A percentile compares a stretch with the other conserved stretches of the same genome.
Evolutionary conservation across 2,113 vertebrate species (phyloP).

Genomic region (Heteronetta atricapilla): DNA sequence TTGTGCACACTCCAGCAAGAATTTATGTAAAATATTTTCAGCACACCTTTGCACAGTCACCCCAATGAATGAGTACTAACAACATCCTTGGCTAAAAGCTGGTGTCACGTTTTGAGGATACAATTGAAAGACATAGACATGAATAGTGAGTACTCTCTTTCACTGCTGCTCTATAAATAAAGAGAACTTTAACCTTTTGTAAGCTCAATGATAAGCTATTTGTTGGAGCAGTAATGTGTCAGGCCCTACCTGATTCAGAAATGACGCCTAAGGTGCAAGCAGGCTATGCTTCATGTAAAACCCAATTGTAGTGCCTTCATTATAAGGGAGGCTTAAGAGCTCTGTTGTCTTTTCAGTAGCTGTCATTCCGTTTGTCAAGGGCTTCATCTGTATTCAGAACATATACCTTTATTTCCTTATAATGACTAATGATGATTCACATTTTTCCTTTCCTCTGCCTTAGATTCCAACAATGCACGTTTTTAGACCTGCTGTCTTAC

Average conservation of each 20-base stretch:
- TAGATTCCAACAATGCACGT: background rate
- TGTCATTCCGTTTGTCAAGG: constrained; percentile 36
- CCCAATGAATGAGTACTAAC: background rate
- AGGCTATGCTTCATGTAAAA: constrained; percentile 44
- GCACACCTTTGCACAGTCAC: background rate
- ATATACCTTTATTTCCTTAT: constrained; percentile 55
- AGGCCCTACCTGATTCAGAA: constrained; percentile 33
- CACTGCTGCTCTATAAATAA: constrained; percentile 24
- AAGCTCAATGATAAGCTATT: constrained; percentile 41
- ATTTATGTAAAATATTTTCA: background rate
- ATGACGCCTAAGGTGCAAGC: constrained; percentile 23
- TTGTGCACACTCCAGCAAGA: background rate
- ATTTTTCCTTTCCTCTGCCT: background rate
- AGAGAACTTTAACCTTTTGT: constrained; percentile 49
- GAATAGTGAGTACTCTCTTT: background rate
- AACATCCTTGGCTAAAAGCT: background rate
- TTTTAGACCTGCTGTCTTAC: constrained; percentile 24
- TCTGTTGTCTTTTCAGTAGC: constrained; percentile 49
- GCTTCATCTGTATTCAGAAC: constrained; percentile 36
- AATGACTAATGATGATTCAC: constrained; percentile 61
- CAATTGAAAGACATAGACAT: background rate
- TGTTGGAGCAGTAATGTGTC: constrained; percentile 35
- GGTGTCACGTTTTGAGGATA: background rate
- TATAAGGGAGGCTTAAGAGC: constrained; percentile 16
- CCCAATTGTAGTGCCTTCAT: background rate